These are phyloP conservation scores for Oceanites oceanicus DNA, from an alignment of 2,113 vertebrate species.

Conservation along the genomic window DNA sequence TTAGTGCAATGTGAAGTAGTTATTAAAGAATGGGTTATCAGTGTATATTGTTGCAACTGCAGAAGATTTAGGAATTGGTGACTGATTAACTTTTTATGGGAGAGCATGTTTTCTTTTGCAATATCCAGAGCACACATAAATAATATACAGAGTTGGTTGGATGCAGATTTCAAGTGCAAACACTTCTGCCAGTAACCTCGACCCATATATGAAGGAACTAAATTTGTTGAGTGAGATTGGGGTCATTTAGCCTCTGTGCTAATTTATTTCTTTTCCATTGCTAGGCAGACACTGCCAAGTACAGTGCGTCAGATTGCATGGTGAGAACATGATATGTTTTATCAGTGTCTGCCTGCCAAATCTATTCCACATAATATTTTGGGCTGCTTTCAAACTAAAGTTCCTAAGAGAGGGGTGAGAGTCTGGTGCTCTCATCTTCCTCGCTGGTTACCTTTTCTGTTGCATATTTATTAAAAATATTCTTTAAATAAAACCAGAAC, in stretches of 20 bases:
- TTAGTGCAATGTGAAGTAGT: background rate
- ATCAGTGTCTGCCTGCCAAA: constrained; percentile 12
- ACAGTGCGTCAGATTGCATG: background rate
- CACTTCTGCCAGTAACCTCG: background rate
- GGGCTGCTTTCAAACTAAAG: background rate
- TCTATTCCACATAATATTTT: background rate
- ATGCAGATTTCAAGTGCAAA: background rate
- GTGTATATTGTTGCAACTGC: background rate
- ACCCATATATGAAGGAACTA: background rate
- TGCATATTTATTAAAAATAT: background rate
- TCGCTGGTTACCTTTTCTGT: background rate
- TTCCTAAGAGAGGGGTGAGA: background rate
- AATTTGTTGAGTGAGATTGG: background rate
- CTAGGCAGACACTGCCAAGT: background rate
- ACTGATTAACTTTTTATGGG: background rate
- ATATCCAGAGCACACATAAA: background rate
- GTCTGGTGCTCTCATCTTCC: background rate
- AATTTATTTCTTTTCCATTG: constrained; percentile 41
- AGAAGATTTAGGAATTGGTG: background rate
- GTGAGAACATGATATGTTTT: constrained; percentile 2
- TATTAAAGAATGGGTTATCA: background rate
- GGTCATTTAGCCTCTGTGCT: constrained; percentile 1
- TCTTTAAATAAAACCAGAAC: background rate
- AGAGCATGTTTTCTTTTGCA: background rate
- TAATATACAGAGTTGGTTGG: background rate